These are phyloP conservation scores for Drosophila rufa DNA, from an alignment of 1,140 invertebrate genomes.

Conservation along the genomic window DNA sequence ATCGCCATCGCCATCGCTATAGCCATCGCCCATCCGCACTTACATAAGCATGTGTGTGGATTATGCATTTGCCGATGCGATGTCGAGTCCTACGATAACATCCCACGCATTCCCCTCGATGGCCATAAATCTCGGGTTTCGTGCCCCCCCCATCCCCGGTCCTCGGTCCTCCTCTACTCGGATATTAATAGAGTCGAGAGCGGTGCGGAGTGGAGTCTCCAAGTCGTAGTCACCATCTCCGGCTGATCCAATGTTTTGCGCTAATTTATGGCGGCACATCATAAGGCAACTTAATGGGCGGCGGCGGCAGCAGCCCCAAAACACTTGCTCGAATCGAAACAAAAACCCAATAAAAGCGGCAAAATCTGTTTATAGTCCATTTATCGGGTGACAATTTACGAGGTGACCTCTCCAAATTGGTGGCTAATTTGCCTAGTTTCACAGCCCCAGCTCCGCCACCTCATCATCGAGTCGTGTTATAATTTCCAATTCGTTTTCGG, in stretches of 20 bases:
- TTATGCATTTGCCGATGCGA: slow-evolving; percentile 37
- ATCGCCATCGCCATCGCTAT: slow-evolving; percentile 1
- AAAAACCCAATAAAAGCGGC: neutral
- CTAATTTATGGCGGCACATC: slow-evolving; percentile 36
- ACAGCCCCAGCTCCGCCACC: neutral
- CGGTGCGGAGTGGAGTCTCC: slow-evolving; percentile 7
- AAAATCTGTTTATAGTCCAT: slow-evolving; percentile 21
- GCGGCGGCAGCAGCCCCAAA: neutral
- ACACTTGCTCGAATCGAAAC: slow-evolving; percentile 30
- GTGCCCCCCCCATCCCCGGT: neutral
- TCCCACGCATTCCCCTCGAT: slow-evolving; percentile 39
- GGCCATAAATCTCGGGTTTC: slow-evolving; percentile 38
- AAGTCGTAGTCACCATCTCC: slow-evolving; percentile 21
- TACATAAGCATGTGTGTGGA: slow-evolving; percentile 12
- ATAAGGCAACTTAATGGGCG: slow-evolving; percentile 35
- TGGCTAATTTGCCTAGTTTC: slow-evolving; percentile 2
- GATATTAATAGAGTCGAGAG: slow-evolving; percentile 43
- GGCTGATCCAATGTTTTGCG: slow-evolving; percentile 31
- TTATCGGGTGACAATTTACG: slow-evolving; percentile 29
- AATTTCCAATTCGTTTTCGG: neutral
- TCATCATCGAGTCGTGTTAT: neutral
- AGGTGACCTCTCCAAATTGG: slow-evolving; percentile 20
- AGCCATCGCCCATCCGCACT: slow-evolving; percentile 2
- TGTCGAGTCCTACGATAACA: slow-evolving; percentile 43
- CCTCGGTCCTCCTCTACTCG: slow-evolving; percentile 3